Evolutionary conservation across 2,888 invertebrate genomes (phyloP).

Genomic region (Pimpla rufipes): DNA sequence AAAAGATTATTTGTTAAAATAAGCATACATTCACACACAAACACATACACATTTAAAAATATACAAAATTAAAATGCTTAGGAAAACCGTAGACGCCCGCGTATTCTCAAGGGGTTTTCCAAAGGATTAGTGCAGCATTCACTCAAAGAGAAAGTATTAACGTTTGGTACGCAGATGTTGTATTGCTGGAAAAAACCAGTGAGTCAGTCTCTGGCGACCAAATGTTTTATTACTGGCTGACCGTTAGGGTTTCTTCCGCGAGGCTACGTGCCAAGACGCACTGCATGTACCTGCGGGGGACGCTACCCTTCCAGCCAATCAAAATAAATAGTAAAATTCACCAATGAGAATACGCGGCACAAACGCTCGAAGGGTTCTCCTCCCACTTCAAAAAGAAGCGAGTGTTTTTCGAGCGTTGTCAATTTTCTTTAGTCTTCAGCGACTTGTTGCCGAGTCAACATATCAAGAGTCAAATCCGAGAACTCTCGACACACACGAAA

Average conservation of each 20-base stretch:
- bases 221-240: not conserved
- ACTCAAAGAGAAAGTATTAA: not conserved
- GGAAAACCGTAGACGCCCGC: too few relatives aligned
- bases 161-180: not conserved
- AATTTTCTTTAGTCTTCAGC: not conserved
- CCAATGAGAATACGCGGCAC: too few relatives aligned
- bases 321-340: too few relatives aligned
- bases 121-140: too few relatives aligned
- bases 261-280: not conserved
- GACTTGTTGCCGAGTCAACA: not conserved
- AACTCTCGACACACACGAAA: too few relatives aligned
- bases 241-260: not conserved
- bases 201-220: not conserved
- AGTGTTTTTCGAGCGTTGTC: too few relatives aligned
- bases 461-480: not conserved
- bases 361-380: too few relatives aligned
- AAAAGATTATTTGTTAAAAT: too few relatives aligned
- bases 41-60: not conserved
- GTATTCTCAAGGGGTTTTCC: too few relatives aligned
- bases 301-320: too few relatives aligned
- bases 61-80: not conserved
- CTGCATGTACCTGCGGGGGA: not conserved
- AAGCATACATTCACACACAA: not conserved
- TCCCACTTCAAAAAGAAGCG: too few relatives aligned
- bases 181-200: not conserved